A percentile compares a stretch with the other conserved stretches of the same genome.
Evolutionary conservation across 2,888 invertebrate genomes (phyloP).

Genomic region (Trichogramma dendrolimi): DNA sequence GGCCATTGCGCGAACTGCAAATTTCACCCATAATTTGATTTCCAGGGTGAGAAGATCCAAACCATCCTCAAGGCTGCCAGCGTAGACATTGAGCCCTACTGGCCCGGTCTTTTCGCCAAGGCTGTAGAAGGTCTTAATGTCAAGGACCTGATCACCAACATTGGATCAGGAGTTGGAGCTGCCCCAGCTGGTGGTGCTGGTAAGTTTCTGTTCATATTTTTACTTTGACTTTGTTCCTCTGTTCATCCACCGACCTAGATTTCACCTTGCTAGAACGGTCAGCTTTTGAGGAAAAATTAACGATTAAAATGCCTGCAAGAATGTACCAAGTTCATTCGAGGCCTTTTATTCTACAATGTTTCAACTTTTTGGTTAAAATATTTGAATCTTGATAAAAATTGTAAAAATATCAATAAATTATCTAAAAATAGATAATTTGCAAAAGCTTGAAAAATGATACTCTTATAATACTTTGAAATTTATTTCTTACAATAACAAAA

Average conservation of each 20-base stretch:
- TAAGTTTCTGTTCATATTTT: constrained; percentile 25
- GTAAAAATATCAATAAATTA: no score
- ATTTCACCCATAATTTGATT: constrained; percentile 8
- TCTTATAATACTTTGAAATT: not conserved
- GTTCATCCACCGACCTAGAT: constrained; percentile 47
- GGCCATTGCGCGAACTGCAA: not conserved
- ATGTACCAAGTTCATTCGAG: constrained; percentile 23
- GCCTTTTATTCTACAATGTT: constrained; percentile 4
- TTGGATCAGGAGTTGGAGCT: constrained; percentile 86
- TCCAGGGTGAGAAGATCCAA: constrained; percentile 90
- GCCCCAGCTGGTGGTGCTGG: constrained; percentile 70
- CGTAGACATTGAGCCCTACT: constrained; percentile 96
- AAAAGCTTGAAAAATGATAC: no score
- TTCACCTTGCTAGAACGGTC: constrained; percentile 37
- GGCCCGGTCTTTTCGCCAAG: constrained; percentile 98
- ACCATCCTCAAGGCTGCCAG: constrained; percentile 95
- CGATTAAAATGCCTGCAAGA: constrained; percentile 34
- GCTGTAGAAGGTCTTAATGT: constrained; percentile 92
- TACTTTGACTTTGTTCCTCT: constrained; percentile 31
- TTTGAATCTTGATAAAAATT: not conserved
- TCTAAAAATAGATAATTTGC: no score
- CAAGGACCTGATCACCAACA: constrained; percentile 87
- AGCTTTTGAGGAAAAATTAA: constrained; percentile 45
- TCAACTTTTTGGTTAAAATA: not conserved
- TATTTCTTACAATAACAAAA: not conserved